Percentiles rank a stretch among this genome's conserved stretches.
Evolutionary conservation across 2,113 vertebrate genomes (phyloP).

Genomic region (Micronycteris hirsuta): DNA sequence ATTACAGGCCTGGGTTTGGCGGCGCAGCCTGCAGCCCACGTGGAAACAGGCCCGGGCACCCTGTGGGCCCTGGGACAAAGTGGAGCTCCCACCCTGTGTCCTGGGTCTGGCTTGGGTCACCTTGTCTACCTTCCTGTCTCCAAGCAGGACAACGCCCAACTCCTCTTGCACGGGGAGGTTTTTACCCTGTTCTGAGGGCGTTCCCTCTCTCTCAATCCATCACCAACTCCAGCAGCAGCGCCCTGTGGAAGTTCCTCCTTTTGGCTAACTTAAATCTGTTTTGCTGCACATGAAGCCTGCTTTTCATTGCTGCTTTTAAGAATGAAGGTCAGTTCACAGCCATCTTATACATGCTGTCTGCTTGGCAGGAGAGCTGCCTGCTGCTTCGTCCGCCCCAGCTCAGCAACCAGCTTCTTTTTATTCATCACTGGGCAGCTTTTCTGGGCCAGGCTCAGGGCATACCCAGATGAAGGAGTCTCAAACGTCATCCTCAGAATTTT

Average conservation of each 20-base stretch:
- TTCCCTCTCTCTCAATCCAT: background rate
- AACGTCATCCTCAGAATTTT: background rate
- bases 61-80: background rate
- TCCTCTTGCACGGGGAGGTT: background rate
- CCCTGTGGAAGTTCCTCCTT: background rate
- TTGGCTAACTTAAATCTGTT: background rate
- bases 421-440: background rate
- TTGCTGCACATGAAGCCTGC: background rate
- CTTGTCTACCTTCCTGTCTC: background rate
- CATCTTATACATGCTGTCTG: background rate
- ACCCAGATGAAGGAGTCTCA: background rate
- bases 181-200: background rate
- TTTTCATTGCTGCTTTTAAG: background rate
- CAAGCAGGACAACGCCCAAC: background rate
- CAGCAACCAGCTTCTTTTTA: background rate
- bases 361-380: too few species aligned
- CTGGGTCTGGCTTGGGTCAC: background rate
- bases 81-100: background rate
- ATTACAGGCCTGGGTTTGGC: slow-evolving; percentile 14
- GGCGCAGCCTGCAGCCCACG: background rate
- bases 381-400: background rate
- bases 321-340: background rate
- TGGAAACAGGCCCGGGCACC: background rate
- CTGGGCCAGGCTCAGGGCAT: background rate
- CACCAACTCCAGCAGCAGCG: background rate